Base-by-base conservation (phyloP, 2,797 vertebrate species). In the Erpetoichthys calabaricus region DNA sequence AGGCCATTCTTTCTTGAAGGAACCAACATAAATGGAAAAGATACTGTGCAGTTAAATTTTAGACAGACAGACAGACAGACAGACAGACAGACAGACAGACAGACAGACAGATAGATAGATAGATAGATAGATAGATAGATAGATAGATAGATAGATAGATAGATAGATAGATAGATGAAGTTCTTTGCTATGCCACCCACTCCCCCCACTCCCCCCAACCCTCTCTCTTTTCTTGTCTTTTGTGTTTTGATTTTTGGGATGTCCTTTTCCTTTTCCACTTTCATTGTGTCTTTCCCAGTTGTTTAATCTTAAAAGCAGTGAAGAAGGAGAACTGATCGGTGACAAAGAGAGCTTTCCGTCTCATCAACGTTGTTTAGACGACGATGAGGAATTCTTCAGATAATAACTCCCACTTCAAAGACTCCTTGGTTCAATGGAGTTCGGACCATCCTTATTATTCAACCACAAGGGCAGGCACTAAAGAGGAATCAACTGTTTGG, bases 311-410 rank as follows among this genome's bases (percentile, higher is more conserved):
- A 88, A 89, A 89, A 77, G 81, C 83, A 83, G 82, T 76, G 85
- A 80, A 87, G 81, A 80, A 87, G 86, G 85, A 86, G 82, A 88
- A 90, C 88, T 91, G 89, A 91, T 91, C 85, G 83, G 83, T 81
- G 80, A 94, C 91, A 95, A 95, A 89, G 85, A 88, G 83, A 86
- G 78, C 88, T 94, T 91, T 94, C 87, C 89, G 80, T 94, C 90
- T 95, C 90, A 91, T 88, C 89, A 88, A 81, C 88, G 91, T 97
- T 87, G 91, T 97, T 95, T 87, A 86, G 91, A 90, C 90, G 70
- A 97, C 92, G 83, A 74, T 80, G 74, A 90, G 85, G 89, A 93
- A 95, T 94, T 87, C 86, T 82, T 90, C 82, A 89, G 87, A 93
- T 93, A 94, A 89, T 88, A 93, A 91, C 82, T 84, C 85, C 73